A percentile compares a stretch with the other conserved stretches of the same genome.
Evolutionary conservation across 2,888 invertebrate genomes (phyloP).

Genomic region (Amblyjoppa fuscipennis): DNA sequence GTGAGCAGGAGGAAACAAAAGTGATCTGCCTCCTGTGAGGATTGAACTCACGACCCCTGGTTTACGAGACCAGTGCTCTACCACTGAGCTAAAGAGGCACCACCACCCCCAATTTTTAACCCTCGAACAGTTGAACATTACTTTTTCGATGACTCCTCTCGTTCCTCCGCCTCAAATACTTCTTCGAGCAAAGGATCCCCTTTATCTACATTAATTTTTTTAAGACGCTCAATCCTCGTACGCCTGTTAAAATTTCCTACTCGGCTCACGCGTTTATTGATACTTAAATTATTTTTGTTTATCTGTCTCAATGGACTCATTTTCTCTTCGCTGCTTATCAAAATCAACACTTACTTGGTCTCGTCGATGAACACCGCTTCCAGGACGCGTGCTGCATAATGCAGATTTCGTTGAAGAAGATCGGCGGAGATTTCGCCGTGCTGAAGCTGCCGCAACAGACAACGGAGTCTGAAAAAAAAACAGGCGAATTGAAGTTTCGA

Average conservation of each 20-base stretch:
- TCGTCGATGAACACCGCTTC: constrained; percentile 98
- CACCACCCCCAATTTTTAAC: constrained; percentile 38
- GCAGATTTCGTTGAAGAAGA: constrained; percentile 95
- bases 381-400: constrained; percentile 96
- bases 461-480: constrained; percentile 91
- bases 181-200: neutral
- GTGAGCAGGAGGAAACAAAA: constrained; percentile 46
- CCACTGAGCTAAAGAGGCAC: constrained; percentile 74
- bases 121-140: constrained; percentile 26
- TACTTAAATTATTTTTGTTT: constrained; percentile 4
- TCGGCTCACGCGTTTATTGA: constrained; percentile 22
- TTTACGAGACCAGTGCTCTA: constrained; percentile 42
- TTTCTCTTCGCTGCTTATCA: neutral
- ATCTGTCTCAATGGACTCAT: neutral
- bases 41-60: constrained; percentile 51
- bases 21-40: constrained; percentile 71
- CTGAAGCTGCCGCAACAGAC: constrained; percentile 94
- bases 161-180: constrained; percentile 33
- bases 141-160: constrained; percentile 29
- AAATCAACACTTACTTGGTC: constrained; percentile 91
- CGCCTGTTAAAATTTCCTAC: constrained; percentile 21
- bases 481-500: constrained; percentile 14
- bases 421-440: constrained; percentile 95
- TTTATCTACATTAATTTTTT: constrained; percentile 24
- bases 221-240: constrained; percentile 1